A percentile compares a stretch with the other conserved stretches of the same genome.
Conservation (phyloP, 2,113 vertebrate species). For the Pterophyllum scalare region DNA sequence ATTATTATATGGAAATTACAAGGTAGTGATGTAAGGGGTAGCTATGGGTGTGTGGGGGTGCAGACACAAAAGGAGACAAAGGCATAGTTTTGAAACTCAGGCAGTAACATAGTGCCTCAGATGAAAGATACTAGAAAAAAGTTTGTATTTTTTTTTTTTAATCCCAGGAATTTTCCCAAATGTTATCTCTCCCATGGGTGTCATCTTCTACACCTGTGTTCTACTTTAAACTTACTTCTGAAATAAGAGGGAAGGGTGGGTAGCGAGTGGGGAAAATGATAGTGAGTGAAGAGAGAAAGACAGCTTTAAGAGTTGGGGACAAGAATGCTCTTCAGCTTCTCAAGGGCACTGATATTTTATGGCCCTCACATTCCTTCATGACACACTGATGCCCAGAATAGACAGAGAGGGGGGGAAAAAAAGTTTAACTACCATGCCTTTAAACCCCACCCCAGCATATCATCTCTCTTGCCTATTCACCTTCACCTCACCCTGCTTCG, state of each 20-base stretch:
- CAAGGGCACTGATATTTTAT: conserved; percentile 78
- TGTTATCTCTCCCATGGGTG: conserved; percentile 59
- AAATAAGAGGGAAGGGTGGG: conserved; percentile 46
- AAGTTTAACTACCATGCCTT: conserved; percentile 47
- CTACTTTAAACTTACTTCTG: conserved; percentile 64
- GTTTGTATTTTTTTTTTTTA: conserved; percentile 42
- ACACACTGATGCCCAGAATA: conserved; percentile 74
- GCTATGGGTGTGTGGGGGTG: conserved; percentile 35
- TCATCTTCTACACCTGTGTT: conserved; percentile 68
- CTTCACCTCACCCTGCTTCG: conserved; percentile 55
- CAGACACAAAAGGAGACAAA: conserved; percentile 60
- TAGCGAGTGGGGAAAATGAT: conserved; percentile 52
- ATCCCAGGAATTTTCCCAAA: conserved; percentile 67
- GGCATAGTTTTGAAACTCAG: conserved; percentile 53
- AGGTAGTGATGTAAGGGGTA: conserved; percentile 68
- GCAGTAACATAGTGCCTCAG: conserved; percentile 62
- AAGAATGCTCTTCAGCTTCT: conserved; percentile 71
- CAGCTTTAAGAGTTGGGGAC: conserved; percentile 69
- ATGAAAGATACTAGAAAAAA: conserved; percentile 55
- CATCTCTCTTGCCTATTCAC: conserved; percentile 49
- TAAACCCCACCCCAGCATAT: conserved; percentile 43
- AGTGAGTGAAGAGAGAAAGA: conserved; percentile 60
- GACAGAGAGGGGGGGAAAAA: conserved; percentile 43
- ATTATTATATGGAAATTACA: conserved; percentile 72
- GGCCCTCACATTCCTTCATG: conserved; percentile 74